Base-by-base conservation (phyloP, 2,888 invertebrate genomes). In the Lysandra bellargus region DNA sequence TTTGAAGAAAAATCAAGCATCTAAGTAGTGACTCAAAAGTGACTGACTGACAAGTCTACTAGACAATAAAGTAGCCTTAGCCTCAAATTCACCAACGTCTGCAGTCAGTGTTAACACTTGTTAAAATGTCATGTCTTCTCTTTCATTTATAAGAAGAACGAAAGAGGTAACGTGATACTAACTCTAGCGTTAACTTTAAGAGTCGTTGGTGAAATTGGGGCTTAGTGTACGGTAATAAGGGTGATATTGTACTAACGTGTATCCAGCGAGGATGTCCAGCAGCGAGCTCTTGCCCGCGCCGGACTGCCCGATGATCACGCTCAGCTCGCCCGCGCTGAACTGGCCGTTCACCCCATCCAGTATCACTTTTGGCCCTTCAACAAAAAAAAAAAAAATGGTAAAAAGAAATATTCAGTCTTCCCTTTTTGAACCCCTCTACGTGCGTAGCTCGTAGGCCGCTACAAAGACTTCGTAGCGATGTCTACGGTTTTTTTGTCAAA, bases 211-310 rank as follows among this genome's bases (percentile, higher is more conserved):
- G 40, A 40, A 40, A 40, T 5, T 5, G 40, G 5, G 5, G 2
- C 49, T 9, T 76, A 75, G 4, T 60, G n/a, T n/a, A 5, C 60
- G n/a, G 14, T 49, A n/a, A 53, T 76, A 53, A 30, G 12, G 12
- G 12, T 53, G 14, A n/a, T 30, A 53, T 76, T 23, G 12, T 64
- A 95, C 96, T 96, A 95, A 98, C 98, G 96, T 97, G 92, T 98
- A 98, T 84, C 98, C 98, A 60, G 98, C 97, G 82, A 98, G 93
- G 85, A 98, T 97, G 90, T 98, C 98, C 96, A 98, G 96, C 81
- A 98, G 95, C 2, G 97, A 97, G 82, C 97, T 97, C 92, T 98
- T 98, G 80, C 98, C 98, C 12, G 97, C 97, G 17, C 98, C 98
- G 0, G 98, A 97, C 76, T 98, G 98, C 44, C 98, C 98, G 95